Evolutionary conservation across 2,888 invertebrate genomes (phyloP), one percentile per base, ranked within the genome.

Genomic region (Neocrepidodera transversa): DNA sequence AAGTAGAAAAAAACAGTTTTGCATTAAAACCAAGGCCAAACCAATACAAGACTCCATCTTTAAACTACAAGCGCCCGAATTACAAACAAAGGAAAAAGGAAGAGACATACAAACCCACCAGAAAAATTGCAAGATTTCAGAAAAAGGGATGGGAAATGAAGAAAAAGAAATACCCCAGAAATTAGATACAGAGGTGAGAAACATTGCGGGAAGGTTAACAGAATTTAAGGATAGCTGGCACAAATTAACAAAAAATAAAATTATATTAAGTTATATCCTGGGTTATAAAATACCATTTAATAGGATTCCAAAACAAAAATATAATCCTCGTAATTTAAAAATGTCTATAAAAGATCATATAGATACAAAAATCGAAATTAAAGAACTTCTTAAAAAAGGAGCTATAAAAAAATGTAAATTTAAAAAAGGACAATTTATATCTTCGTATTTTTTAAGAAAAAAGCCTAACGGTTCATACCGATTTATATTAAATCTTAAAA

Each of bases 401-500:
- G 36, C 13, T 23, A 1, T 50, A 16, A n/a, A 18, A 20, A 14
- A 8, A 28, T 49, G 32, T 13, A 17, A 14, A n/a, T 11, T 30
- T 3, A 7, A 16, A 10, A 14, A 49, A 11, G 36, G 35, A 2
- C 36, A 50, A 20, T 50, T 50, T 11, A 18, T 50, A 5, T 50
- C 36, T 18, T 30, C n/a, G 11, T 50, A 16, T 30, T 50, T 35
- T 11, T 38, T 32, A 20, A 18, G 5, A 2, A 13, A n/a, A n/a
- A 18, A 18, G n/a, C 13, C 50, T 8, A 35, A 50, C 16, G 50
- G 36, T 35, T 10, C 13, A 35, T 6, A 17, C 36, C 32, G 38
- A 16, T 26, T 45, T 10, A 45, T 52, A 48, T 11, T 55, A 11
- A 61, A 61, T 47, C n/a, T 38, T 5, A 51, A 51, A 28, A 8